Evolutionary conservation across 2,113 vertebrate genomes (phyloP).

Genomic region (Laticauda laticaudata): DNA sequence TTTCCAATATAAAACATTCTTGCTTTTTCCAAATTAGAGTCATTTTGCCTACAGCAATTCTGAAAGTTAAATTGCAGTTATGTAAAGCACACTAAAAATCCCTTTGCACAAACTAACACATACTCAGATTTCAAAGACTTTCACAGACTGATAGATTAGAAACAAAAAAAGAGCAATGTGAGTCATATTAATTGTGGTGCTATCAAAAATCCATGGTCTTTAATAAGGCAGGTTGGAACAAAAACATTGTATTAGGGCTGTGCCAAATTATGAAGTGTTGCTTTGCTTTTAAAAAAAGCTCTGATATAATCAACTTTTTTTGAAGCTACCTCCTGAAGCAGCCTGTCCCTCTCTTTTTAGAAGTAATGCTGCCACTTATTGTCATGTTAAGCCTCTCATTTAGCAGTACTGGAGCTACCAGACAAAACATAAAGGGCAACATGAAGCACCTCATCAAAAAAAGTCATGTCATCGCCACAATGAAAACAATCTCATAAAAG

Average conservation of each 20-base stretch:
- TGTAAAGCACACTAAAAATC: neutral
- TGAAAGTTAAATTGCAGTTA: neutral
- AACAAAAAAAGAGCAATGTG: neutral
- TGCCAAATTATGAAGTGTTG: neutral
- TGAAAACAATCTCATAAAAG: neutral
- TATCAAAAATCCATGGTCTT: neutral
- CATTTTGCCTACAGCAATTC: neutral
- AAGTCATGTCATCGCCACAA: neutral
- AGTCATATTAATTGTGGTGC: neutral
- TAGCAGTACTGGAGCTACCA: neutral
- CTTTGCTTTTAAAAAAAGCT: neutral
- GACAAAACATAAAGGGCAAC: neutral
- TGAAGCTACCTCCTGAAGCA: neutral
- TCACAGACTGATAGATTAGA: neutral
- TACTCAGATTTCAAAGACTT: neutral
- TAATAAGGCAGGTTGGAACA: neutral
- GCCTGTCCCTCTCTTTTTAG: neutral
- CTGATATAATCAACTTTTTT: neutral
- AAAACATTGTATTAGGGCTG: neutral
- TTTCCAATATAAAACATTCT: neutral
- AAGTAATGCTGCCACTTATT: neutral
- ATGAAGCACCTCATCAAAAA: neutral
- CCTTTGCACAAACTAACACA: neutral
- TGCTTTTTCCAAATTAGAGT: neutral
- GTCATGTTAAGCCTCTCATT: neutral